Conservation (phyloP, 2,797 vertebrate genomes). For the Eurystomus glaucurus region DNA sequence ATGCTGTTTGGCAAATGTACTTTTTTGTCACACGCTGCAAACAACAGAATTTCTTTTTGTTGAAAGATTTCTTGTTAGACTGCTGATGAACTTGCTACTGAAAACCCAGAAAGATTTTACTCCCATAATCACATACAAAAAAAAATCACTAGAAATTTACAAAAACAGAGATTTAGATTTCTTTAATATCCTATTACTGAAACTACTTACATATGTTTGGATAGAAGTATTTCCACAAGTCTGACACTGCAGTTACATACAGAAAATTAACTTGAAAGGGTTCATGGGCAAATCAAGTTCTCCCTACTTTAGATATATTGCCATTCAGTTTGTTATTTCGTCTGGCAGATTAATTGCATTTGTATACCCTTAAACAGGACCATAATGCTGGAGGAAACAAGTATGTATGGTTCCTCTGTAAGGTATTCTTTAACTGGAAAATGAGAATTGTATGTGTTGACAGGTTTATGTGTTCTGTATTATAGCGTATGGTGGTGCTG, state of each 20-base stretch:
- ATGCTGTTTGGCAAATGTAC: not conserved
- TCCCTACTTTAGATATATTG: not conserved
- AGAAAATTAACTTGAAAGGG: not conserved
- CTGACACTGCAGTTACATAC: not conserved
- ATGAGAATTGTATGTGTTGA: not conserved
- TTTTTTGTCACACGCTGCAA: not conserved
- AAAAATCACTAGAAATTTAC: not conserved
- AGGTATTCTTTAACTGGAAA: not conserved
- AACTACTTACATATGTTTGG: not conserved
- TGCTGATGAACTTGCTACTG: not conserved
- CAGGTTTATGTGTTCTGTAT: slow-evolving; percentile 5
- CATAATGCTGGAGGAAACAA: not conserved
- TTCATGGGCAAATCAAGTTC: not conserved
- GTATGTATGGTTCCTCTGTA: not conserved
- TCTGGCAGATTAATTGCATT: not conserved
- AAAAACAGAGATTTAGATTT: not conserved
- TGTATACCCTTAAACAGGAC: not conserved
- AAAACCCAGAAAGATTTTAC: not conserved
- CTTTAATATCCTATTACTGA: not conserved
- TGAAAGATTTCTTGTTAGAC: not conserved
- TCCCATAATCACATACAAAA: not conserved
- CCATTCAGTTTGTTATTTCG: not conserved
- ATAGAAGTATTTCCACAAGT: not conserved
- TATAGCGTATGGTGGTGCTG: not conserved
- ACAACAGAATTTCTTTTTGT: not conserved